Conservation (phyloP, 1,140 invertebrate genomes). For the Micrasema minimum region DNA sequence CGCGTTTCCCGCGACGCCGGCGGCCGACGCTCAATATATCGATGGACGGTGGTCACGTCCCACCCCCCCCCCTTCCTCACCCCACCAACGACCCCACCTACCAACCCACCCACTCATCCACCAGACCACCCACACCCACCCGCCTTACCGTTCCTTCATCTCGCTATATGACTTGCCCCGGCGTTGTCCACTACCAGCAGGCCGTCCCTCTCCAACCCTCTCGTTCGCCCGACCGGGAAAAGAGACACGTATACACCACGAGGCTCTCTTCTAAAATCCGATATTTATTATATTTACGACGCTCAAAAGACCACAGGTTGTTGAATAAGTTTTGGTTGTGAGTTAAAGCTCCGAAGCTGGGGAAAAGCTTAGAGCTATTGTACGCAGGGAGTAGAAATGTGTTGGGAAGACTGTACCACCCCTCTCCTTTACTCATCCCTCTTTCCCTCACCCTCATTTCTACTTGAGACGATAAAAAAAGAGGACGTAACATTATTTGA, state of each 20-base stretch:
- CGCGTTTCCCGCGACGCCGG: slow-evolving; percentile 46
- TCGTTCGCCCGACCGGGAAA: slow-evolving; percentile 29
- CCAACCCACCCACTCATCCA: slow-evolving; percentile 50
- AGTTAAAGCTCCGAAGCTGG: slow-evolving; percentile 57
- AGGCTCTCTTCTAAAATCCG: slow-evolving; percentile 58
- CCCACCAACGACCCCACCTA: slow-evolving; percentile 50
- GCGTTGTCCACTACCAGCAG: slow-evolving; percentile 19
- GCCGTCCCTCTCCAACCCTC: slow-evolving; percentile 58
- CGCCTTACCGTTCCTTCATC: slow-evolving; percentile 42
- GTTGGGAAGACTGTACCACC: slow-evolving; percentile 33
- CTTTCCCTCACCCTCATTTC: background rate
- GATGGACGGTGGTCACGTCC: slow-evolving; percentile 65
- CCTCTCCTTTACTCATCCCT: background rate
- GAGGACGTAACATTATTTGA: slow-evolving; percentile 54
- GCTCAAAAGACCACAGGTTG: slow-evolving; percentile 68
- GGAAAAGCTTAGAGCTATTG: slow-evolving; percentile 54
- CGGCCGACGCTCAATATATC: slow-evolving; percentile 66
- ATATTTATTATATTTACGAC: slow-evolving; percentile 69
- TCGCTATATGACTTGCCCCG: slow-evolving; percentile 54
- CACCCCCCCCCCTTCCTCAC: slow-evolving; percentile 59
- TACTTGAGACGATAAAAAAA: slow-evolving; percentile 51
- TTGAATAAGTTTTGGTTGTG: slow-evolving; percentile 66
- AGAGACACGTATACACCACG: slow-evolving; percentile 35
- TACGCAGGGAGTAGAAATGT: slow-evolving; percentile 47
- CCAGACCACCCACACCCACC: slow-evolving; percentile 46